Evolutionary conservation across 2,797 vertebrate genomes (phyloP).

Genomic region (Discoglossus pictus): DNA sequence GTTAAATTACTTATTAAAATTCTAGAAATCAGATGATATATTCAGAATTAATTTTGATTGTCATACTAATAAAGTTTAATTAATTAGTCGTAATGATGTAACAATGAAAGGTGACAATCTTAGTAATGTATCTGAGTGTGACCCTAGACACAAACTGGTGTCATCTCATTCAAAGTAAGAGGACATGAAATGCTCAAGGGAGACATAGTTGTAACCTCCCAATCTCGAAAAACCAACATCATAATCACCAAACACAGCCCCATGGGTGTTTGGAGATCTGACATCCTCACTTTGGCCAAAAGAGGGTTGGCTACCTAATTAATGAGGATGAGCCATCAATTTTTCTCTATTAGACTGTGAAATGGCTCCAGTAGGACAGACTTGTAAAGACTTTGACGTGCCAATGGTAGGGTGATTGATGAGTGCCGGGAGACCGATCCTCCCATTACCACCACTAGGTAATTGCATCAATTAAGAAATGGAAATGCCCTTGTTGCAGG

Average conservation of each 20-base stretch:
- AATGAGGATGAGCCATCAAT: constrained; percentile 72
- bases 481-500: constrained; percentile 82
- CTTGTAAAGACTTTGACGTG: constrained; percentile 71
- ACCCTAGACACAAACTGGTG: too few species aligned
- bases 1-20: too few species aligned
- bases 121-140: too few species aligned
- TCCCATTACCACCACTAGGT: constrained; percentile 77
- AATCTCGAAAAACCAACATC: constrained; percentile 35
- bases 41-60: too few species aligned
- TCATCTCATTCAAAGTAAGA: too few species aligned
- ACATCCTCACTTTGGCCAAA: constrained; percentile 61
- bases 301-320: constrained; percentile 66
- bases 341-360: constrained; percentile 68
- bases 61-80: too few species aligned
- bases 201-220: not conserved
- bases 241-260: constrained; percentile 32
- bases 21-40: too few species aligned
- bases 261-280: constrained; percentile 41
- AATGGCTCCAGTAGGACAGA: constrained; percentile 65
- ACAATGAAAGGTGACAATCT: too few species aligned
- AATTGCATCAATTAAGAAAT: constrained; percentile 92
- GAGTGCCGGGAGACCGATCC: constrained; percentile 76
- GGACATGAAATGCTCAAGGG: too few species aligned
- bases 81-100: too few species aligned
- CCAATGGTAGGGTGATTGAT: constrained; percentile 82